phyloP scores from a whole-genome alignment of 2,888 invertebrate species.

The Priocnemis perturbator region DNA sequence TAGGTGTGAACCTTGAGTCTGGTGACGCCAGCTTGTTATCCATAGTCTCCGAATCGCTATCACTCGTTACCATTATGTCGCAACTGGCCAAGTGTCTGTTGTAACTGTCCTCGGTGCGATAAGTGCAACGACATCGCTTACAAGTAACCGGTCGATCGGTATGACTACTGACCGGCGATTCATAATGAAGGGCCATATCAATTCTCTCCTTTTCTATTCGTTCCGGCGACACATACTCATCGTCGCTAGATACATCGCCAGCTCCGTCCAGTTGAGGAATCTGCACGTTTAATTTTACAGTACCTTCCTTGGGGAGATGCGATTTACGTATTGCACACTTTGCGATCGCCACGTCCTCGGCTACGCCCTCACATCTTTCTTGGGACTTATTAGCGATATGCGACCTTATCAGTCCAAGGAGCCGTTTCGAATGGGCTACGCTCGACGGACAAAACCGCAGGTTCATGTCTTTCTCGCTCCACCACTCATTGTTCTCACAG shows the following conservation, averaged over 20 bases:
- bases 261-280: constrained; percentile 84
- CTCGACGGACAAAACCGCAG: constrained; percentile 76
- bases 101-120: constrained; percentile 88
- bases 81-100: constrained; percentile 87
- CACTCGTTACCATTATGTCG: constrained; percentile 87
- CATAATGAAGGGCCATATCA: constrained; percentile 38
- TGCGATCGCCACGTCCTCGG: neutral
- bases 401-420: constrained; percentile 72
- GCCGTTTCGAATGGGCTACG: constrained; percentile 76
- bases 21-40: constrained; percentile 68
- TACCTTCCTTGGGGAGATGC: constrained; percentile 39
- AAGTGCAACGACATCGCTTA: constrained; percentile 90
- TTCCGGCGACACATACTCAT: constrained; percentile 62
- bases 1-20: constrained; percentile 66
- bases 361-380: constrained; percentile 17
- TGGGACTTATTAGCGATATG: constrained; percentile 47
- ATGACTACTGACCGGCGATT: constrained; percentile 75
- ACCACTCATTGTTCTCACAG: constrained; percentile 52
- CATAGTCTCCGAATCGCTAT: constrained; percentile 86
- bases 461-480: constrained; percentile 65
- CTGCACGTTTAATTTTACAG: constrained; percentile 46
- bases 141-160: constrained; percentile 89
- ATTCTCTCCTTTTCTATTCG: constrained; percentile 38
- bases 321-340: constrained; percentile 22
- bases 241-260: constrained; percentile 79